These are phyloP conservation scores for Heterodera filipjevi DNA, from an alignment of 2,888 invertebrate genomes.

Conservation along the genomic window DNA sequence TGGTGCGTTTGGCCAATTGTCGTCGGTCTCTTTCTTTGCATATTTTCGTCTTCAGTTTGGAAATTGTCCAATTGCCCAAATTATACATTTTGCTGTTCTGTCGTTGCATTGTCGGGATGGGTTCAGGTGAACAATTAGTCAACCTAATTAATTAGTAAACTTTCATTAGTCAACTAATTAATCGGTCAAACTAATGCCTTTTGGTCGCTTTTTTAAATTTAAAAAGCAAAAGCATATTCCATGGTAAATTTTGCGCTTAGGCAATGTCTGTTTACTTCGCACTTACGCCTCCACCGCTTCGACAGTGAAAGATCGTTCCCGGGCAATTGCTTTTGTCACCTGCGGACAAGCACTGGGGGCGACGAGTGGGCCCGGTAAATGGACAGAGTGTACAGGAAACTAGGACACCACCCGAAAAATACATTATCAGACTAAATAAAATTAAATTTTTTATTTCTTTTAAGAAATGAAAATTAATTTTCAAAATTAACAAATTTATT, in stretches of 20 bases:
- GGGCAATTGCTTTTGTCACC: constrained; percentile 47
- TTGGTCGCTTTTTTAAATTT: no score
- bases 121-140: constrained; percentile 36
- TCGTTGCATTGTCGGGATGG: constrained; percentile 47
- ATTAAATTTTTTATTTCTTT: no score
- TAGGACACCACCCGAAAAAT: no score
- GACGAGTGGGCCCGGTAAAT: constrained; percentile 38
- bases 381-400: not conserved
- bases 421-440: no score
- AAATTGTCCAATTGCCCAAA: constrained; percentile 32
- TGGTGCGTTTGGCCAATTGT: not conserved
- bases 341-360: constrained; percentile 47
- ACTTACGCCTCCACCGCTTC: constrained; percentile 50
- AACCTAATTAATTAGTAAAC: no score
- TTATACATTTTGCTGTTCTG: constrained; percentile 43
- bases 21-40: not conserved
- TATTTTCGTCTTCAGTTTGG: constrained; percentile 37
- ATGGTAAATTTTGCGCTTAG: not conserved
- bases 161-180: no score
- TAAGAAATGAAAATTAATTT: no score
- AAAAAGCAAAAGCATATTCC: no score
- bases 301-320: constrained; percentile 40
- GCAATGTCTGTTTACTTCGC: constrained; percentile 41
- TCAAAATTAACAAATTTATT: no score
- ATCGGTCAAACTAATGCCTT: no score